Evolutionary conservation across 2,888 invertebrate genomes (phyloP), one percentile per base, ranked within the genome.

Genomic region (Parnassius mnemosyne): DNA sequence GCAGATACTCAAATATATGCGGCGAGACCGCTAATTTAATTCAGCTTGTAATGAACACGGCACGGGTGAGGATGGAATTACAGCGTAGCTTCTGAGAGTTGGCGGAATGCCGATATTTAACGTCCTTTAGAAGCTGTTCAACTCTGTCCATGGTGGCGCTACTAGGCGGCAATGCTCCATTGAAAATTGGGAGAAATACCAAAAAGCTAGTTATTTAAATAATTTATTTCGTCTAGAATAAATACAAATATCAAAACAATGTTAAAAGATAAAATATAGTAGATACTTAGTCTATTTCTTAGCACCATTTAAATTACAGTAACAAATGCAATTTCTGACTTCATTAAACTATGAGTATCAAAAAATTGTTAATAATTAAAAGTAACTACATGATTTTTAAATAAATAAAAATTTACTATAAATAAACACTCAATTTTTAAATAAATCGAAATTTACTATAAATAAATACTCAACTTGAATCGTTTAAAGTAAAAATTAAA

Each of bases 301-400:
- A 87, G 85, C 85, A 86, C 85, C 86, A 76, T 75, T 67, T 68
- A 67, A 68, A 42, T 76, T 86, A 80, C 68, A 79, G 78, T 71
- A 84, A 80, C 89, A 90, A 90, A 90, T 90, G 90, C 90, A 88
- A 74, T 71, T 66, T 82, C 80, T 86, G 87, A 89, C 86, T 87
- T 84, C 53, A 53, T 74, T 70, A 68, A 74, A 71, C 81, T 81
- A 79, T 87, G 88, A 88, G 88, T 87, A 87, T 86, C 85, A 72
- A 80, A 43, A 54, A 58, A 9, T 25, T 16, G 56, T 25, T 56
- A 42, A 59, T 16, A 34, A 9, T 7, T 9, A 9, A 49, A 13
- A 49, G 9, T 52, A 58, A 1, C 16, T 16, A 16, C 47, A 10
- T 25, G 16, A 47, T 11, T 11, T 20, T 43, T 43, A 11, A 43